Conservation (phyloP, 2,113 vertebrate species). For the Craseonycteris thonglongyai region DNA sequence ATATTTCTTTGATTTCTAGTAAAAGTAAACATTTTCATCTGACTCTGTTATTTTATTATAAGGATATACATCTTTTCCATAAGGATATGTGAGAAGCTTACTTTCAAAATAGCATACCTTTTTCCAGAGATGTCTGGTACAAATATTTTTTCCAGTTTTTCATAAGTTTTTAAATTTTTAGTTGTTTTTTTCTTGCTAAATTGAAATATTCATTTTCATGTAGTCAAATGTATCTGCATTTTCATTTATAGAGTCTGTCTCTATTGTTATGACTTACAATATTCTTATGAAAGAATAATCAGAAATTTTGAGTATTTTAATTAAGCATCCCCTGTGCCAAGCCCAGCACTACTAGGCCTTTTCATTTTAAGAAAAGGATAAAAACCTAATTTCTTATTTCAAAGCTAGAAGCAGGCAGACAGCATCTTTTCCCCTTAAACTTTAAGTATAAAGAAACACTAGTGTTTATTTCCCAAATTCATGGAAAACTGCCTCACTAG, state of each 20-base stretch:
- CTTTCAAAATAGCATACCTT: not conserved
- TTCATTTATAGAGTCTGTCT: not conserved
- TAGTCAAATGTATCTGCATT: not conserved
- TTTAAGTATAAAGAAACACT: not conserved
- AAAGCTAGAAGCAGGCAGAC: not conserved
- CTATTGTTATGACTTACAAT: not conserved
- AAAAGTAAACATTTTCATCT: not conserved
- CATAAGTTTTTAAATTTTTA: not conserved
- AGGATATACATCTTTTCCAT: not conserved
- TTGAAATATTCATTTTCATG: not conserved
- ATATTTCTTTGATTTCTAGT: not conserved
- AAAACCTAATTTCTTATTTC: not conserved
- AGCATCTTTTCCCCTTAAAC: not conserved
- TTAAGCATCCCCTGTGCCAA: not conserved
- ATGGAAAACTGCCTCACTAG: not conserved
- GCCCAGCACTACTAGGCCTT: not conserved
- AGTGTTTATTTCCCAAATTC: not conserved
- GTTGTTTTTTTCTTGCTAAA: not conserved
- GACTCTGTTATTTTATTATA: not conserved
- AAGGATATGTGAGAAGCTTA: not conserved
- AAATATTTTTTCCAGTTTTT: conserved; percentile 22
- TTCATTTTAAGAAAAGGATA: not conserved
- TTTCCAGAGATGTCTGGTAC: not conserved
- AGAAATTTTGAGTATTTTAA: conserved; percentile 10
- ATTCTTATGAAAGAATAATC: not conserved